phyloP scores from a whole-genome alignment of 2,888 invertebrate genomes.

The Euspilapteryx auroguttella region DNA sequence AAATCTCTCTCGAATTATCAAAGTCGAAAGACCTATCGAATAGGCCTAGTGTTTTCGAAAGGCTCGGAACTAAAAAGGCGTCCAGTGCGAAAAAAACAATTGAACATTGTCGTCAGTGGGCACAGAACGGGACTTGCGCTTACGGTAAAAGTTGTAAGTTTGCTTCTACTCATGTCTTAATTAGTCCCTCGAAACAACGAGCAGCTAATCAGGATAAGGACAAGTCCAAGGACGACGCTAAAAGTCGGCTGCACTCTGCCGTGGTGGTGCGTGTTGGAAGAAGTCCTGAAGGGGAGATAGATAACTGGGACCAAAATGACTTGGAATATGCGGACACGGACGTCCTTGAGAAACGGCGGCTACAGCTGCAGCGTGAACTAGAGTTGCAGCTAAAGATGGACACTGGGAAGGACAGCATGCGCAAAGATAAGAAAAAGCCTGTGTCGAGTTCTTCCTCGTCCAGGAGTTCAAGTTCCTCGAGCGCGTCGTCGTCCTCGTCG shows the following conservation, averaged over 20 bases:
- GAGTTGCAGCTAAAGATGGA: slow-evolving; percentile 80
- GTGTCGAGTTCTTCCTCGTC: slow-evolving; percentile 70
- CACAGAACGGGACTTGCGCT: slow-evolving; percentile 74
- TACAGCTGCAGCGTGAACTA: slow-evolving; percentile 75
- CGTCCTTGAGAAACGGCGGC: slow-evolving; percentile 73
- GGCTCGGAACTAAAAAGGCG: slow-evolving; percentile 75
- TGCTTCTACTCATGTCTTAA: slow-evolving; percentile 72
- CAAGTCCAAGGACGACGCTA: slow-evolving; percentile 63
- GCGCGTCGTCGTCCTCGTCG: slow-evolving; percentile 66
- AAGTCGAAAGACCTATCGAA: slow-evolving; percentile 67
- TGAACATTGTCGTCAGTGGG: slow-evolving; percentile 78
- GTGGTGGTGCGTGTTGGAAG: slow-evolving; percentile 60
- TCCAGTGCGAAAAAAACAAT: slow-evolving; percentile 57
- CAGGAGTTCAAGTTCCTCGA: slow-evolving; percentile 66
- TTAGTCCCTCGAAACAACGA: slow-evolving; percentile 75
- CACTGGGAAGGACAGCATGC: slow-evolving; percentile 63
- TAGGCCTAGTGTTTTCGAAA: slow-evolving; percentile 82
- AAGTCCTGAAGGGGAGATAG: slow-evolving; percentile 69
- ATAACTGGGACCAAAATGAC: slow-evolving; percentile 78
- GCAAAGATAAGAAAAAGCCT: slow-evolving; percentile 70
- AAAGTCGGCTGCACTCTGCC: slow-evolving; percentile 66
- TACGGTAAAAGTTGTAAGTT: slow-evolving; percentile 80
- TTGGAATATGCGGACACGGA: slow-evolving; percentile 81
- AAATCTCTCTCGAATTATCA: slow-evolving; percentile 75
- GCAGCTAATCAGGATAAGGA: slow-evolving; percentile 67